Conservation (phyloP, 2,113 vertebrate genomes). For the Poeciliopsis retropinna region DNA sequence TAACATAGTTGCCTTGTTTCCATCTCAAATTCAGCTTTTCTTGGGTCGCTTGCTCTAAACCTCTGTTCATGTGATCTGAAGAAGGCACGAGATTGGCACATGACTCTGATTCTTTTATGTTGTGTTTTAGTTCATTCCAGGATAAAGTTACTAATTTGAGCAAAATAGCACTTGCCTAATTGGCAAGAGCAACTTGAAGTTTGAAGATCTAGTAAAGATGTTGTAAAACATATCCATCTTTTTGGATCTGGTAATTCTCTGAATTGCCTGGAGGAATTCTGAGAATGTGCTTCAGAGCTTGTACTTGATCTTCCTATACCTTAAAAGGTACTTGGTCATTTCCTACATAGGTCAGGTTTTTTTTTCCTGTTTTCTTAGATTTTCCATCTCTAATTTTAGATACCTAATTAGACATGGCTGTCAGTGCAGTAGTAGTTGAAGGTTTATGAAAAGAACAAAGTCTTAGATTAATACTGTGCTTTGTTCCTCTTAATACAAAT, state of each 20-base stretch:
- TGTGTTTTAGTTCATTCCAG: no score
- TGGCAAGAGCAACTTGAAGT: background rate
- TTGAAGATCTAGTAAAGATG: background rate
- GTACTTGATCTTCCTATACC: background rate
- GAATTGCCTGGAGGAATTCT: background rate
- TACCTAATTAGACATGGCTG: background rate
- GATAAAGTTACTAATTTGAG: background rate
- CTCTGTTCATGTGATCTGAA: background rate
- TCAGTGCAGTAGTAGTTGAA: background rate
- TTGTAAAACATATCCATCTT: background rate
- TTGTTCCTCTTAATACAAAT: no score
- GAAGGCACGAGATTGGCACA: background rate
- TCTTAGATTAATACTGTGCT: background rate
- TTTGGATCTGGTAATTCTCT: background rate
- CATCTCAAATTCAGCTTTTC: background rate
- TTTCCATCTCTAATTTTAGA: background rate
- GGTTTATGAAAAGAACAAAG: background rate
- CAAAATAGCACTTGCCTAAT: background rate
- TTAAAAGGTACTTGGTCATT: background rate
- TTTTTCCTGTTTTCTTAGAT: background rate
- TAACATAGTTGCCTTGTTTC: background rate
- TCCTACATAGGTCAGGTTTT: background rate
- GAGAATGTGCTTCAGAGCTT: conserved; percentile 1
- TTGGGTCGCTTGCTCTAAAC: background rate
- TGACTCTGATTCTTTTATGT: no score